Evolutionary conservation across 2,888 invertebrate genomes (phyloP).

Genomic region (Hermaeophaga mercurialis): DNA sequence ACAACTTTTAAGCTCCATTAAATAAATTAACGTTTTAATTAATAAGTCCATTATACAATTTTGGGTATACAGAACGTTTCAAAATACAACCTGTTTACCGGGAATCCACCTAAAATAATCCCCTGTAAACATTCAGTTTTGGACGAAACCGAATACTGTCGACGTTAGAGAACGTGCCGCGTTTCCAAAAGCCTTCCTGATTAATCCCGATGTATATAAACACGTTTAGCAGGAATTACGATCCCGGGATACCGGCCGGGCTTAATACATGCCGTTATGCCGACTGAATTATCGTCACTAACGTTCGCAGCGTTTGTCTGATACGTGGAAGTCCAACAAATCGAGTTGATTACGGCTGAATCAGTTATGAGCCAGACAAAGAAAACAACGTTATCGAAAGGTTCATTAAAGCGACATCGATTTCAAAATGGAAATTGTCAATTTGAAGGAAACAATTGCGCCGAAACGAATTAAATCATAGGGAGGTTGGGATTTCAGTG

Average conservation of each 20-base stretch:
- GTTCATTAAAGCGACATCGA: conserved; percentile 14
- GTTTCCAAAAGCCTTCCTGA: conserved; percentile 33
- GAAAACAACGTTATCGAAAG: conserved; percentile 20
- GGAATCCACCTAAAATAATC: too few species aligned
- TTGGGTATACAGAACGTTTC: too few species aligned
- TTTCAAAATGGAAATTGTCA: conserved; percentile 7
- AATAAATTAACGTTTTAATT: too few species aligned
- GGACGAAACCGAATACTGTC: conserved; percentile 11
- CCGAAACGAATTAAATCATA: too few species aligned
- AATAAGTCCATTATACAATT: too few species aligned
- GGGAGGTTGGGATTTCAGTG: too few species aligned
- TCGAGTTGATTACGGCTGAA: conserved; percentile 29
- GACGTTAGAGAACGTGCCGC: conserved; percentile 29
- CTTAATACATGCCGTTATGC: conserved; percentile 28
- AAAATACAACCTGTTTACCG: too few species aligned
- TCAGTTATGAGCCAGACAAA: conserved; percentile 21
- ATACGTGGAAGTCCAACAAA: conserved; percentile 28
- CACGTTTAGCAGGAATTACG: conserved; percentile 40
- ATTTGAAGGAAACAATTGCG: not conserved
- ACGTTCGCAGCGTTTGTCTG: conserved; percentile 22
- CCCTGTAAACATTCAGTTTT: too few species aligned
- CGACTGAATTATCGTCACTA: conserved; percentile 23
- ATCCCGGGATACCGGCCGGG: conserved; percentile 23
- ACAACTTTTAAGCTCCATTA: too few species aligned
- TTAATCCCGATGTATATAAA: conserved; percentile 39